Evolutionary conservation across 2,888 invertebrate genomes (phyloP).

Genomic region (Perizoma affinitatum): DNA sequence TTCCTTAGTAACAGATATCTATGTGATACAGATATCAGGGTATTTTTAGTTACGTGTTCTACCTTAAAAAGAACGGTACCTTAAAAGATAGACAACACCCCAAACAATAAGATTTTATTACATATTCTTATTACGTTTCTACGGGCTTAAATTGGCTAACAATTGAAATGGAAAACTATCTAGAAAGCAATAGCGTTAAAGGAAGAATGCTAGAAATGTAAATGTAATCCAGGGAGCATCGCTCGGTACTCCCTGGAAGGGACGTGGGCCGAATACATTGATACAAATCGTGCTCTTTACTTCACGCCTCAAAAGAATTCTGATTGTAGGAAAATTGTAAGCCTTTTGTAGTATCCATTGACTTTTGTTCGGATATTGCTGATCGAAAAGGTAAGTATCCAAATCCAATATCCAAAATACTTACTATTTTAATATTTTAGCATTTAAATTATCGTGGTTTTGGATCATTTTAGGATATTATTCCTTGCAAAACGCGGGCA

Average conservation of each 20-base stretch:
- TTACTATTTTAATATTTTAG: too few relatives aligned
- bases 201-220: constrained; percentile 30
- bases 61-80: too few relatives aligned
- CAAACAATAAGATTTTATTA: not conserved
- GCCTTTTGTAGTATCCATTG: constrained; percentile 10
- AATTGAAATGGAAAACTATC: constrained; percentile 23
- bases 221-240: constrained; percentile 41
- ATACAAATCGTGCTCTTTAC: constrained; percentile 42
- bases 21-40: too few relatives aligned
- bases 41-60: too few relatives aligned
- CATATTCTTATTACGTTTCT: not conserved
- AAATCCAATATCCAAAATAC: not conserved
- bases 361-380: not conserved
- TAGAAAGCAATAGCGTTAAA: constrained; percentile 13
- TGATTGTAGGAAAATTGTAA: constrained; percentile 24
- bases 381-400: not conserved
- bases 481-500: too few relatives aligned
- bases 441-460: too few relatives aligned
- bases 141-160: constrained; percentile 8
- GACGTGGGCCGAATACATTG: constrained; percentile 48
- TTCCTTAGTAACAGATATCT: too few relatives aligned
- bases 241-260: constrained; percentile 47
- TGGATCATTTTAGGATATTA: too few relatives aligned
- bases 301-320: constrained; percentile 28
- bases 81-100: not conserved